Percentiles rank a stretch among this genome's conserved stretches.
Evolutionary conservation across 2,888 invertebrate species (phyloP).

Genomic region (Lasius platythorax): DNA sequence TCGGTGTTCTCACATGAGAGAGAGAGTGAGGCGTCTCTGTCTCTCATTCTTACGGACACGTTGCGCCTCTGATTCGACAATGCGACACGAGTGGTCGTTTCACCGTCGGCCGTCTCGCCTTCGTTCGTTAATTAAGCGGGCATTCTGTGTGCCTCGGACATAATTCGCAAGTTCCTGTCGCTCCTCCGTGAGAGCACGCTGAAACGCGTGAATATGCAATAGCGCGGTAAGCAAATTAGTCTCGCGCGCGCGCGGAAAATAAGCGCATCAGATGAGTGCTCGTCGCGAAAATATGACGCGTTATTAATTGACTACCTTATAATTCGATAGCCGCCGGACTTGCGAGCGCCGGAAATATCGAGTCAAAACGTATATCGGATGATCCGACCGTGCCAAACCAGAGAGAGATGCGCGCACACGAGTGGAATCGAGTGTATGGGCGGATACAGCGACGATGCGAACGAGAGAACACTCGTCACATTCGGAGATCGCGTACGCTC

Average conservation of each 20-base stretch:
- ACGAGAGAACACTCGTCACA: conserved; percentile 38
- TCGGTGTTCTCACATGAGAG: conserved; percentile 15
- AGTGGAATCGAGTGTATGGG: conserved; percentile 29
- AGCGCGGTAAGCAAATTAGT: conserved; percentile 49
- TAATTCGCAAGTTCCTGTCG: conserved; percentile 51
- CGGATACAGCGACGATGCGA: conserved; percentile 34
- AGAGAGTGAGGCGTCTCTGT: conserved; percentile 7
- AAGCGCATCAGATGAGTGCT: conserved; percentile 1
- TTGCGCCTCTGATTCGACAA: conserved; percentile 52
- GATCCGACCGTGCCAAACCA: neutral
- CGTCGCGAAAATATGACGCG: conserved; percentile 24
- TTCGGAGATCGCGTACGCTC: conserved; percentile 44
- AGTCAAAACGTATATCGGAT: conserved; percentile 38
- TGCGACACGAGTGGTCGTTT: conserved; percentile 43
- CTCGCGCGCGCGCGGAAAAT: conserved; percentile 24
- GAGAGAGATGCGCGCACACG: conserved; percentile 29
- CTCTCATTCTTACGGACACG: conserved; percentile 27
- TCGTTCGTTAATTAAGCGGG: conserved; percentile 54
- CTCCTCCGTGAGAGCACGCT: conserved; percentile 21
- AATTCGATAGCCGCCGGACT: conserved; percentile 34
- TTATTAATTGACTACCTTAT: conserved; percentile 39
- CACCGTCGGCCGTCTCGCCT: conserved; percentile 29
- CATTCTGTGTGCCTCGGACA: conserved; percentile 43
- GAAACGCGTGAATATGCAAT: conserved; percentile 52
- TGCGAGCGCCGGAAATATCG: conserved; percentile 33